These are phyloP conservation scores for Chalcis sispes DNA, from an alignment of 2,888 invertebrate species.

Conservation along the genomic window DNA sequence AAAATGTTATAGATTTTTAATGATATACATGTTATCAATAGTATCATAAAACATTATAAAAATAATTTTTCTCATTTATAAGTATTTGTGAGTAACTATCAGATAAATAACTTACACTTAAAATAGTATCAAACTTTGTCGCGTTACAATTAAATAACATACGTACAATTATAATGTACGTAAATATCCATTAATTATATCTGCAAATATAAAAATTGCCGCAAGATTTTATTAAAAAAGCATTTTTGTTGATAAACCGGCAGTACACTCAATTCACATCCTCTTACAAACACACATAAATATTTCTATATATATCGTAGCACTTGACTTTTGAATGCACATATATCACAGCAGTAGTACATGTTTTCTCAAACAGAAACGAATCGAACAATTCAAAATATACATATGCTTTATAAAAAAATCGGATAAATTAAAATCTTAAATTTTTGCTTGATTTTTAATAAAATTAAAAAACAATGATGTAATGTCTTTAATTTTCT, in stretches of 20 bases:
- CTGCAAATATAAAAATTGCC: constrained; percentile 25
- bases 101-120: neutral
- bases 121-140: constrained; percentile 31
- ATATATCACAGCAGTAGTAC: constrained; percentile 60
- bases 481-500: too few species aligned
- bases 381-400: constrained; percentile 47
- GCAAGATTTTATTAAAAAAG: too few species aligned
- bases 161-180: constrained; percentile 13
- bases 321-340: constrained; percentile 59
- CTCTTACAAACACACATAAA: constrained; percentile 51
- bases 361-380: constrained; percentile 47
- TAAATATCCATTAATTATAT: constrained; percentile 24
- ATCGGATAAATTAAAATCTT: constrained; percentile 8
- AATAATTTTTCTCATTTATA: constrained; percentile 14
- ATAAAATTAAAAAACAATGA: too few species aligned
- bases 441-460: neutral
- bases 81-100: constrained; percentile 7
- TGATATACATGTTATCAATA: constrained; percentile 23
- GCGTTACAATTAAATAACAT: constrained; percentile 21
- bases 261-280: constrained; percentile 34
- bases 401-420: constrained; percentile 34
- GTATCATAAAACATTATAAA: constrained; percentile 15
- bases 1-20: constrained; percentile 9
- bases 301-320: constrained; percentile 40
- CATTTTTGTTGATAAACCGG: neutral